Evolutionary conservation across 2,113 vertebrate genomes (phyloP), one percentile per base, ranked within the genome.

Genomic region (Heterocephalus glaber): DNA sequence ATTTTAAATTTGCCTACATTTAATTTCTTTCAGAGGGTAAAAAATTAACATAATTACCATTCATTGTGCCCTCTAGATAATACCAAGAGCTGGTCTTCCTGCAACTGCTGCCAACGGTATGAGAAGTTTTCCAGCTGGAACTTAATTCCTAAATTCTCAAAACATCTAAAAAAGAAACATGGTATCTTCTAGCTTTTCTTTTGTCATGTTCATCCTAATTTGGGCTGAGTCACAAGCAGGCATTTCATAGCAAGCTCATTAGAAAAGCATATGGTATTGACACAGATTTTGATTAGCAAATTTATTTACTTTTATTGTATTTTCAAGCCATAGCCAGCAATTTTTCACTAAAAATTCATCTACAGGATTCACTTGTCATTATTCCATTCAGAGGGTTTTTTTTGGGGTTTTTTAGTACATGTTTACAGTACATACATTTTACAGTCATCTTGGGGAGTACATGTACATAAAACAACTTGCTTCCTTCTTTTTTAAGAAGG

Each of bases 201-300:
- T 83, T 90, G 52, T 63, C 24, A 72, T 79, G 79, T 95, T 90
- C 89, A 82, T 90, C 44, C 63, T 90, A 84, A 96, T 90, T 90
- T 72, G 9, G 54, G 76, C 16, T 96, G 24, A 95, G 33, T 84
- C 76, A 84, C 13, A 90, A 90, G 38, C 80, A 90, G 54, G 49
- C 84, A 41, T 86, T 93, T 72, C 61, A 65, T 79, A 87, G 44
- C 79, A 91, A 91, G 52, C 38, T 70, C 70, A 88, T 74, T 74
- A 74, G 47, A 33, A 19, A 74, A 79, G 26, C 68, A 87, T 44
- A 88, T 14, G 0, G 54, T 56, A 56, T 19, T 85, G 84, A 70
- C 1, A 8, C 19, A 82, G 63, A 74, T 81, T 83, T 38, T 82
- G 35, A 94, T 79, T 63, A 97, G 56, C 33, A 91, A 90, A 80